Percentiles rank a stretch among this genome's conserved stretches.
These are phyloP conservation scores for Coremacera marginata DNA, from an alignment of 2,888 invertebrate species.

Conservation along the genomic window DNA sequence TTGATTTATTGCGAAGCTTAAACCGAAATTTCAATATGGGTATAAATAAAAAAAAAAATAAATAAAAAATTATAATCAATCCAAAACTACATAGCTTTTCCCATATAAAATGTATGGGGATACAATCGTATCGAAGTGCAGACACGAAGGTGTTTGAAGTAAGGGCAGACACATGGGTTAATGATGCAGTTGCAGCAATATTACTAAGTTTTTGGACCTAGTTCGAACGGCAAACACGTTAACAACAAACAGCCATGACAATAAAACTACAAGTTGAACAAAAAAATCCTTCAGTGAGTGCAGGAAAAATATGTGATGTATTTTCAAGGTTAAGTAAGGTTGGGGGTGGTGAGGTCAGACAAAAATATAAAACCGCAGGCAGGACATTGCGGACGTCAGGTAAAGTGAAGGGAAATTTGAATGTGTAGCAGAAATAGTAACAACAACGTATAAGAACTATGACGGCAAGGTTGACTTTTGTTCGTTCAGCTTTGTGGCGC, in stretches of 20 bases:
- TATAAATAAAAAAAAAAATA: too few relatives aligned
- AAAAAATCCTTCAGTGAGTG: conserved; percentile 30
- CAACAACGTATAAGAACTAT: too few relatives aligned
- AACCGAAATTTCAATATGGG: too few relatives aligned
- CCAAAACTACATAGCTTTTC: too few relatives aligned
- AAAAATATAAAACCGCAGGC: background rate
- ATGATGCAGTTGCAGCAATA: background rate
- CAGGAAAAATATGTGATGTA: conserved; percentile 28
- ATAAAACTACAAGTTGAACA: conserved; percentile 27
- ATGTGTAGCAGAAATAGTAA: background rate
- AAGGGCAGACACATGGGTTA: too few relatives aligned
- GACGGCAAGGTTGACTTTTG: too few relatives aligned
- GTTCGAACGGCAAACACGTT: background rate
- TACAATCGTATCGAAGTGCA: too few relatives aligned
- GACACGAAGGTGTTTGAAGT: too few relatives aligned
- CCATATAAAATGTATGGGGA: too few relatives aligned
- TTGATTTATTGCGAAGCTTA: too few relatives aligned
- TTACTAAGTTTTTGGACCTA: background rate
- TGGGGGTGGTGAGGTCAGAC: background rate
- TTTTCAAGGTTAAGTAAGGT: background rate
- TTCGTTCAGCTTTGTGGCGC: too few relatives aligned
- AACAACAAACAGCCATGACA: conserved; percentile 1
- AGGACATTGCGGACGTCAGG: background rate
- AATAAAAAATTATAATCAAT: too few relatives aligned
- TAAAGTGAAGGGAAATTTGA: background rate